Evolutionary conservation across 2,797 vertebrate species (phyloP), one percentile per base, ranked within the genome.

Genomic region (Chelon labrosus): DNA sequence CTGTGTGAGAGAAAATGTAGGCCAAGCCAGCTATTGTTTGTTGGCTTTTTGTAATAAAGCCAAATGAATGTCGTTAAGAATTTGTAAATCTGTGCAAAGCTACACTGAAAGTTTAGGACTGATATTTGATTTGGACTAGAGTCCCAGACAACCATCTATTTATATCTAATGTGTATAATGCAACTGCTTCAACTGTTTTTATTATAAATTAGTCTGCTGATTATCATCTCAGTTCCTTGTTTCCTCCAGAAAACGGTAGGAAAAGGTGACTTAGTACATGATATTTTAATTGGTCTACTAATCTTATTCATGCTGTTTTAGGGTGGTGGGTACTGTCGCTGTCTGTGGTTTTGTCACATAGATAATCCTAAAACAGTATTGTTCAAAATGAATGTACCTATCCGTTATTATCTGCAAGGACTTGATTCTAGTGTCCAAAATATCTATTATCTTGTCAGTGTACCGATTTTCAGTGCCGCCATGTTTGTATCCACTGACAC

Each of bases 1-100:
- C 44, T 78, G 25, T 64, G 51, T 42, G 51, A 65, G 52, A 31
- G 19, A 52, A 60, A 77, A 89, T 88, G 70, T 89, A 74, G 77
- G 82, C 68, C 82, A 81, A 59, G 39, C 47, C 49, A 65, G 70
- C 64, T 37, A 35, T 73, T 84, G 57, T 80, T 57, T 73, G 60
- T 55, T 62, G 69, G 47, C 38, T 71, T 22, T 47, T 12, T 77
- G 57, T 63, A 39, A 55, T 13, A 31, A 65, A 74, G 50, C 60
- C 22, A 20, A 50, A 25, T 61, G 37, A 35, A 59, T 60, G 16
- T 65, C 38, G 1, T 65, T 55, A 7, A 51, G 37, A 64, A 56
- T 74, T 56, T 72, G 19, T 27, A 8, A 9, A 66, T 65, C 63
- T 1, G 19, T 47, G 25, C 42, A 74, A 60, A 62, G 42, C 41